phyloP scores from a whole-genome alignment of 2,797 vertebrate genomes.

The Propithecus deckenii region DNA sequence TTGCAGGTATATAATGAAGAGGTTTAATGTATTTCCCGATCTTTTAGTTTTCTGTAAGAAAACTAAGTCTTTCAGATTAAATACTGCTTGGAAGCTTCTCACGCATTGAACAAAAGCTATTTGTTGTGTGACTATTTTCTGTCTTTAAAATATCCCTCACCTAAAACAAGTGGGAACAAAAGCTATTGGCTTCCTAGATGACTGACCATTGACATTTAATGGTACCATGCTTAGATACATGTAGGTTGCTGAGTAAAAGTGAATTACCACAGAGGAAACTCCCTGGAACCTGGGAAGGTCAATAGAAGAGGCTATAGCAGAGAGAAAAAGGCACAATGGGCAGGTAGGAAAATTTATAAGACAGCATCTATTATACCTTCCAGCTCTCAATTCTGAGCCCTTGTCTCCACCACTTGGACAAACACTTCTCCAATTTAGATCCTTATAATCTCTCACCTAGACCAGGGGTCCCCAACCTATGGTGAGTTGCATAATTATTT shows the following conservation, averaged over 20 bases:
- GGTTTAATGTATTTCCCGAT: neutral
- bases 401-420: neutral
- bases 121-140: slow-evolving; percentile 7
- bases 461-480: too few relatives aligned
- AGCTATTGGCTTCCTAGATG: neutral
- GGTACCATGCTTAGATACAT: neutral
- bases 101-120: slow-evolving; percentile 43
- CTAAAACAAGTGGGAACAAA: slow-evolving; percentile 9
- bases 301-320: neutral
- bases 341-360: neutral
- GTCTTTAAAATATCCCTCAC: neutral
- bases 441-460: neutral
- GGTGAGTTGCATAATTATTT: too few relatives aligned
- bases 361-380: neutral
- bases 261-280: neutral
- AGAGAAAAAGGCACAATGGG: neutral
- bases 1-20: neutral
- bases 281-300: neutral
- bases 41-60: neutral
- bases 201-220: neutral
- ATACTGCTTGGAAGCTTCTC: slow-evolving; percentile 2
- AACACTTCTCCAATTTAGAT: neutral
- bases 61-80: slow-evolving; percentile 28
- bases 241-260: neutral
- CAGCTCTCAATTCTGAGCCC: neutral